Evolutionary conservation across 2,888 invertebrate species (phyloP), one percentile per base, ranked within the genome.

Genomic region (Spilosoma lubricipeda): DNA sequence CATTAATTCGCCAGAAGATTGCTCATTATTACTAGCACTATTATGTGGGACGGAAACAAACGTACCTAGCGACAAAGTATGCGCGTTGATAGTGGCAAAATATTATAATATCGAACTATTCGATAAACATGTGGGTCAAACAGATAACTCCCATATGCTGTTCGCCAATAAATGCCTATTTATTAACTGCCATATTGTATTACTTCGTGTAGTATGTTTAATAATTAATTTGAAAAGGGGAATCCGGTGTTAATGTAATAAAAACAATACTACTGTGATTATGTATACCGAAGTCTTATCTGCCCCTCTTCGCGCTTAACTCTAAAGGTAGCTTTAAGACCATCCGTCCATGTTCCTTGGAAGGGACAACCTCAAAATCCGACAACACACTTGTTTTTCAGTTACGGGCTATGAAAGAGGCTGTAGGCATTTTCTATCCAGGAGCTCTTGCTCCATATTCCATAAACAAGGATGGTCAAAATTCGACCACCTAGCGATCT

Each of bases 71-170:
- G 23, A 69, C 56, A 56, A 64, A 67, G 4, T 18, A 66, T 59
- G 42, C 42, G 30, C n/a, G 63, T 18, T 20, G 73, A n/a, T 67
- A n/a, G 63, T 52, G 36, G 52, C 73, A 75, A 77, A 39, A 70
- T 63, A 36, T 77, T 71, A 70, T 71, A 76, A 73, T 80, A 79
- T 80, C 79, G 68, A 74, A 73, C 76, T 71, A 73, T 36, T 66
- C 71, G 86, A 83, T 85, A 86, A 78, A 72, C 76, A 88, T 82
- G 64, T 90, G 70, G 89, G 89, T 84, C 86, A 82, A n/a, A 23
- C 64, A 45, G 88, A 88, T 89, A 89, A 78, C 75, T 72, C 52
- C 56, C 23, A 73, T 59, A 74, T 67, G 63, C 71, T 75, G 65
- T 30, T 56, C 71, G 67, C 59, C 18, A 27, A 65, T 2, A 66